Evolutionary conservation across 2,113 vertebrate genomes (phyloP).

Genomic region (Helogale parvula): DNA sequence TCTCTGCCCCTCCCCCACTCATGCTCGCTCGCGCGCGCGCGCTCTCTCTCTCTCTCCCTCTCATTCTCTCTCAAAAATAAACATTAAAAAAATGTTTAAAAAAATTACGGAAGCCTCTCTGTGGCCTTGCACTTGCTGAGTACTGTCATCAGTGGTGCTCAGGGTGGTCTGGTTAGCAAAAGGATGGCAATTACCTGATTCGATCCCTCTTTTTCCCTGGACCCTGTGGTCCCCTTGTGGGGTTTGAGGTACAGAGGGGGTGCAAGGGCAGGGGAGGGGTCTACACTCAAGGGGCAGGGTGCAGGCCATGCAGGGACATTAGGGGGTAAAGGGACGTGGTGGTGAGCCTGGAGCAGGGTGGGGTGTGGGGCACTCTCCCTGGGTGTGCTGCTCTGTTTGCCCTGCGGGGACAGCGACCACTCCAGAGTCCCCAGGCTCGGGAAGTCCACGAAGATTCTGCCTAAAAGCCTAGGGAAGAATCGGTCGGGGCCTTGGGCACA

Average conservation of each 20-base stretch:
- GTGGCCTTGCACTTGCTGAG: background rate
- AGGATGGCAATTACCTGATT: background rate
- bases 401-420: fast-evolving
- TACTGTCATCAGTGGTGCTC: no score
- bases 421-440: fast-evolving
- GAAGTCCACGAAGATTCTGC: background rate
- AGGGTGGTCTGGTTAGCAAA: background rate
- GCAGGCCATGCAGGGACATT: fast-evolving
- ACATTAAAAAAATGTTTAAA: no score
- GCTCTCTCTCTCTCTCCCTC: no score
- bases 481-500: background rate
- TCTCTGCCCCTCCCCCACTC: no score
- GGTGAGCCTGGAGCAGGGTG: background rate
- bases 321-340: no score
- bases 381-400: fast-evolving
- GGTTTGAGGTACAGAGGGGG: background rate
- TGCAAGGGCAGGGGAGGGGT: background rate
- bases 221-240: background rate
- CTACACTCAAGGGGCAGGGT: background rate
- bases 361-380: no score
- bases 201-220: background rate
- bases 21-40: no score
- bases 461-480: background rate
- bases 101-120: no score
- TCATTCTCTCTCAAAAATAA: no score